Conservation (phyloP, 1,140 invertebrate species). For the Odontomachus brunneus region DNA sequence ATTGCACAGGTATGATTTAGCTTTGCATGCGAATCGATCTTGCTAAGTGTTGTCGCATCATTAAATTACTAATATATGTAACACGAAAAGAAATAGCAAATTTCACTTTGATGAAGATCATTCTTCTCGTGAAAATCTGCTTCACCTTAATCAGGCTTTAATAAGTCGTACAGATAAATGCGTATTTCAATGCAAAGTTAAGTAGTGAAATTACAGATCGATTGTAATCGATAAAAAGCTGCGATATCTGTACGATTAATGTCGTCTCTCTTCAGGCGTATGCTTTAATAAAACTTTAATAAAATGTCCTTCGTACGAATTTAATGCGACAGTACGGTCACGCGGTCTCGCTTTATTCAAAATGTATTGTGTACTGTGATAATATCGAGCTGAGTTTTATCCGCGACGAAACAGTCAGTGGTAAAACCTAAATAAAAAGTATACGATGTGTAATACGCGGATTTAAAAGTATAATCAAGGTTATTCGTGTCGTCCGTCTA, state of each 20-base stretch:
- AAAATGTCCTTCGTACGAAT: too few relatives aligned
- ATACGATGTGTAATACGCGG: conserved; percentile 4
- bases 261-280: too few relatives aligned
- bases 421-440: neutral
- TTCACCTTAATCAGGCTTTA: neutral
- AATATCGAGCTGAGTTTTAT: conserved; percentile 3
- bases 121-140: neutral
- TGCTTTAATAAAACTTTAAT: too few relatives aligned
- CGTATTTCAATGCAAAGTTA: too few relatives aligned
- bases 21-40: neutral
- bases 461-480: conserved; percentile 56
- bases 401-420: conserved; percentile 7
- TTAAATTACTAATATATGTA: neutral
- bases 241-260: too few relatives aligned
- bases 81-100: neutral
- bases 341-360: too few relatives aligned
- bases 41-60: neutral
- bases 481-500: neutral
- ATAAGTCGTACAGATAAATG: neutral
- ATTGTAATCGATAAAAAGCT: too few relatives aligned
- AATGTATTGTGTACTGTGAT: too few relatives aligned
- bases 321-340: too few relatives aligned
- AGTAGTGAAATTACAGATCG: too few relatives aligned
- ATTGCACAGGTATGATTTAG: neutral
- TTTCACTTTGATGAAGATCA: neutral